Evolutionary conservation across 2,113 vertebrate species (phyloP).

Genomic region (Austrofundulus limnaeus): DNA sequence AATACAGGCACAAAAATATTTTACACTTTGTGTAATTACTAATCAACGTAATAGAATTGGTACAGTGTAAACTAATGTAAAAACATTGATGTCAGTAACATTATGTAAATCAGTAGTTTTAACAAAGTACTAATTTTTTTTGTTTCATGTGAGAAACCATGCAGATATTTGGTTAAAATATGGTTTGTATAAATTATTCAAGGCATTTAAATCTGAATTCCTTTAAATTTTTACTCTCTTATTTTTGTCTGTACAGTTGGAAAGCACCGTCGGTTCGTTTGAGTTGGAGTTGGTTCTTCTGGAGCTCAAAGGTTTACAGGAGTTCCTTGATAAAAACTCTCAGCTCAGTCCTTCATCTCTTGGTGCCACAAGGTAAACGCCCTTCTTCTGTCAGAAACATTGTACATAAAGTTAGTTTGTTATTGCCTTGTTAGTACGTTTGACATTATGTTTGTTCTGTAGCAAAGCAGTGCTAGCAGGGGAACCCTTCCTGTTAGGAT

Average conservation of each 20-base stretch:
- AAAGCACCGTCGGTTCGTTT: slow-evolving; percentile 86
- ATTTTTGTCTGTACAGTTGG: slow-evolving; percentile 77
- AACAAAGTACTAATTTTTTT: too few relatives aligned
- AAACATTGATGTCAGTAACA: background rate
- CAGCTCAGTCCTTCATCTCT: slow-evolving; percentile 90
- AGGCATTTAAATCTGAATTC: background rate
- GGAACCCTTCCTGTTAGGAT: too few relatives aligned
- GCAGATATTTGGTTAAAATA: too few relatives aligned
- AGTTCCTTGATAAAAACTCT: slow-evolving; percentile 95
- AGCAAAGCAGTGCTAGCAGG: too few relatives aligned
- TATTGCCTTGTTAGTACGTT: too few relatives aligned
- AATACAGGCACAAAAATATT: background rate
- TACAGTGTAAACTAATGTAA: background rate
- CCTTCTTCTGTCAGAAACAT: background rate
- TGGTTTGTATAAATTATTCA: too few relatives aligned
- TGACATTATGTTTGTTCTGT: too few relatives aligned
- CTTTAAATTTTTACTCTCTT: background rate
- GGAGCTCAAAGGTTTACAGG: slow-evolving; percentile 87
- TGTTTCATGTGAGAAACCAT: too few relatives aligned
- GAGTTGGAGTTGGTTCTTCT: slow-evolving; percentile 86
- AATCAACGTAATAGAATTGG: background rate
- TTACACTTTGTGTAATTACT: background rate
- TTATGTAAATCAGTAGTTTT: background rate
- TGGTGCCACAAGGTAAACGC: slow-evolving; percentile 85
- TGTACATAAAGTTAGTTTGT: too few relatives aligned